phyloP scores from a whole-genome alignment of 2,113 vertebrate genomes.

The Axis porcinus region DNA sequence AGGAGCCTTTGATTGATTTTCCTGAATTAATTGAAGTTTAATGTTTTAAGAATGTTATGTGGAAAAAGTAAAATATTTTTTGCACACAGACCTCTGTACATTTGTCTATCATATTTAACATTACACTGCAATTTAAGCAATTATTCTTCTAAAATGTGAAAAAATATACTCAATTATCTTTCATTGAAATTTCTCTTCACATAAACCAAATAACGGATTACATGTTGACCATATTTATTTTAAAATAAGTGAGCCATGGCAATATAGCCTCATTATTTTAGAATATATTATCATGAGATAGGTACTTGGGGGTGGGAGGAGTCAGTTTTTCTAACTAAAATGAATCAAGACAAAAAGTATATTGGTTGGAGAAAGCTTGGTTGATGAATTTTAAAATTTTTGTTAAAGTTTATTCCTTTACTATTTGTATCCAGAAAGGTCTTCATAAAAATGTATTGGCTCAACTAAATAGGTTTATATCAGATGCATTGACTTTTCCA shows the following conservation, averaged over 20 bases:
- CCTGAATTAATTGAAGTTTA: not conserved
- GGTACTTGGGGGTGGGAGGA: slow-evolving; percentile 11
- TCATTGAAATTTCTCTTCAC: not conserved
- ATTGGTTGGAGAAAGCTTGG: not conserved
- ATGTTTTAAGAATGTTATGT: slow-evolving; percentile 68
- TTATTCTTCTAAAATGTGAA: not conserved
- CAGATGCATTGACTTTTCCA: not conserved
- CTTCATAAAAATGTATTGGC: not conserved
- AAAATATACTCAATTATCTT: not conserved
- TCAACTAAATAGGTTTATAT: not conserved
- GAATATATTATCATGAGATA: not conserved
- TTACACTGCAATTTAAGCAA: not conserved
- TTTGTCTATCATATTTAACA: not conserved
- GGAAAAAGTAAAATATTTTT: slow-evolving; percentile 55
- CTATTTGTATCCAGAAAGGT: not conserved
- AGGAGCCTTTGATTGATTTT: not conserved
- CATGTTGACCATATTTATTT: not conserved
- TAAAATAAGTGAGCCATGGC: not conserved
- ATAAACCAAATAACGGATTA: not conserved
- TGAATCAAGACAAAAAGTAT: not conserved
- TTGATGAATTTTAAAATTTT: not conserved
- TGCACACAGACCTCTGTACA: too few relatives aligned
- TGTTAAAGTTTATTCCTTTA: not conserved
- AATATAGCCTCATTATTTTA: not conserved
- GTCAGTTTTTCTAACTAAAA: not conserved